Conservation (phyloP, 2,888 invertebrate species). For the Papilio demoleus region DNA sequence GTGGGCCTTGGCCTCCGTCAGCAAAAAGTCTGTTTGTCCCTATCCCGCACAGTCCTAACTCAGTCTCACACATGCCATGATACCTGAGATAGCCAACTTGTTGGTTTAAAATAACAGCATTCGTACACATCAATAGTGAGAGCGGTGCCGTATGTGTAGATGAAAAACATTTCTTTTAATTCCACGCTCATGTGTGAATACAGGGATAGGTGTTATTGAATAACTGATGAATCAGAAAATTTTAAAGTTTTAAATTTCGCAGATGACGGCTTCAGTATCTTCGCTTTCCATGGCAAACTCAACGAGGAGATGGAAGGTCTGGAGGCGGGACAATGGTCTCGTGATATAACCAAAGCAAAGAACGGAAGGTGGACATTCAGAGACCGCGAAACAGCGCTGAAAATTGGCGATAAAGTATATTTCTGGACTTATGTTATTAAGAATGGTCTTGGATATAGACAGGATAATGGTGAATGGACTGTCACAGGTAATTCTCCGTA, state of each 20-base stretch:
- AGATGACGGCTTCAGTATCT: conserved; percentile 84
- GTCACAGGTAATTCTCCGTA: conserved; percentile 71
- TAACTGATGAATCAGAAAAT: not conserved
- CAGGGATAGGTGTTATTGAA: too few relatives aligned
- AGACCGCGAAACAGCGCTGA: conserved; percentile 83
- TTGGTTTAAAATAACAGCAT: too few relatives aligned
- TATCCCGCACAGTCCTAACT: too few relatives aligned
- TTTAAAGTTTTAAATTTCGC: conserved; percentile 42
- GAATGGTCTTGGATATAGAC: conserved; percentile 87
- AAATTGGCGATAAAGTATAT: conserved; percentile 87
- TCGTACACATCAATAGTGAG: too few relatives aligned
- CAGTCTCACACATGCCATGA: too few relatives aligned
- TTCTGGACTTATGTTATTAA: conserved; percentile 90
- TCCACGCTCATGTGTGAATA: too few relatives aligned
- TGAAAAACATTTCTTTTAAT: too few relatives aligned
- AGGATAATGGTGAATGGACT: conserved; percentile 84
- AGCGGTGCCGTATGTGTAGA: too few relatives aligned
- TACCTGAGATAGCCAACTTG: too few relatives aligned
- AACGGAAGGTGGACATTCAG: conserved; percentile 87
- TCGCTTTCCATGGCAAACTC: conserved; percentile 84
- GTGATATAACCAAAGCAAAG: conserved; percentile 85
- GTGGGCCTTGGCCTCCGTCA: too few relatives aligned
- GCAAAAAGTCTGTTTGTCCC: too few relatives aligned
- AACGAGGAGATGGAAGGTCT: conserved; percentile 88
- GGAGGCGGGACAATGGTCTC: conserved; percentile 86